phyloP scores from a whole-genome alignment of 2,888 invertebrate genomes.

The Rhimphoctona megacephalus region DNA sequence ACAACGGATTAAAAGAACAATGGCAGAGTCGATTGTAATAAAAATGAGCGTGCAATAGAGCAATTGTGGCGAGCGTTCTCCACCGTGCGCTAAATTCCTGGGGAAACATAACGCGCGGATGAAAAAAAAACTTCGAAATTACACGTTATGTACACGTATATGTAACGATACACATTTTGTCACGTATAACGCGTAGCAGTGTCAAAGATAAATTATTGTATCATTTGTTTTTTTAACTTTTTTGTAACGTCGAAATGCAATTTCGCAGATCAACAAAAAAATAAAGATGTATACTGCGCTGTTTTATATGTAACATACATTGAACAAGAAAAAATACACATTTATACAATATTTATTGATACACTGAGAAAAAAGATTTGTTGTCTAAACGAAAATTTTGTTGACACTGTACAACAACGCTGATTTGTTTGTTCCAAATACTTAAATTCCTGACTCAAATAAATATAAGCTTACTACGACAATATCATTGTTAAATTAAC shows the following conservation, averaged over 20 bases:
- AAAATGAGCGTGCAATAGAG: conserved; percentile 6
- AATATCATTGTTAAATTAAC: no score
- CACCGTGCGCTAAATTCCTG: neutral
- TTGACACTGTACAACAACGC: no score
- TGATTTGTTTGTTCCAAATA: no score
- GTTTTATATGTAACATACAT: conserved; percentile 61
- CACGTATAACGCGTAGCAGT: conserved; percentile 53
- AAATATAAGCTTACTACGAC: no score
- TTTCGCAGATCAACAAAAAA: conserved; percentile 35
- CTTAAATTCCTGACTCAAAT: no score
- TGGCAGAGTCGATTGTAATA: neutral
- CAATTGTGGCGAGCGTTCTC: neutral
- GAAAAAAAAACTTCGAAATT: no score
- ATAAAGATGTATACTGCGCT: conserved; percentile 60
- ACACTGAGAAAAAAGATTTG: no score
- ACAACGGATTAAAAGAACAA: neutral
- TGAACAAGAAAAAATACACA: conserved; percentile 38
- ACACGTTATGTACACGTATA: conserved; percentile 24
- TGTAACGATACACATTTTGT: conserved; percentile 7
- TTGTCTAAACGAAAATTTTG: no score
- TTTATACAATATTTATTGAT: conserved; percentile 32
- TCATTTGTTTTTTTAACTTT: conserved; percentile 35
- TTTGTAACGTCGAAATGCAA: conserved; percentile 27
- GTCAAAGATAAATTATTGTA: conserved; percentile 51
- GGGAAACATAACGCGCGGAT: neutral